Evolutionary conservation across 2,797 vertebrate genomes (phyloP), one percentile per base, ranked within the genome.

Genomic region (Sorex maritimensis): DNA sequence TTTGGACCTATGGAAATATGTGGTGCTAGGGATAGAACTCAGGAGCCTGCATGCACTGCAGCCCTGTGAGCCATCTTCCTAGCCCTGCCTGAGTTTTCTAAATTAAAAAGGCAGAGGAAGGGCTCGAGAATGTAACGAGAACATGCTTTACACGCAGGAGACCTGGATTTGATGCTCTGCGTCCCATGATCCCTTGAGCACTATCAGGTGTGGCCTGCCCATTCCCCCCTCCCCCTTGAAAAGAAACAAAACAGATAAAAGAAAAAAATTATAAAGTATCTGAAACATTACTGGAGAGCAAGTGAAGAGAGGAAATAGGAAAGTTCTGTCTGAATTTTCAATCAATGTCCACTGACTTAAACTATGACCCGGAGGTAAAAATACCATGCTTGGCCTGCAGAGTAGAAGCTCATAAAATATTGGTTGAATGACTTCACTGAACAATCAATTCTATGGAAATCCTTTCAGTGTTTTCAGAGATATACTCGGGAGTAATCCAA

Each of bases 231-330:
- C 58, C 58, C 58, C 19, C 58, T 0, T 15, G 5, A 52, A 77
- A 61, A 0, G 30, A 80, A 58, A 21, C 34, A 34, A 24, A 6
- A 17, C 13, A 74, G 5, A 52, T 12, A 26, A 58, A 88, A 91
- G 13, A 44, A 84, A 73, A 74, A 71, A 77, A 38, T 52, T 69
- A 81, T 17, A 26, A 26, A 91, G 87, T 15, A 49, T 71, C n/a
- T 81, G n/a, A 92, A 78, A 30, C 44, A 34, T 88, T 86, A 84
- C 72, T 84, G 69, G 81, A 81, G 88, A 89, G 44, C 26, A 90
- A 80, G 19, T 61, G 28, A 80, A 92, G 5, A 90, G 6, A 73
- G 78, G 24, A 24, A 44, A 72, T 26, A 26, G 26, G 17, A 46
- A 84, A 72, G 67, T 26, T 58, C 80, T 67, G 63, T 80, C 78